phyloP scores from a whole-genome alignment of 2,888 invertebrate genomes.

The Lasioglossum vierecki region DNA sequence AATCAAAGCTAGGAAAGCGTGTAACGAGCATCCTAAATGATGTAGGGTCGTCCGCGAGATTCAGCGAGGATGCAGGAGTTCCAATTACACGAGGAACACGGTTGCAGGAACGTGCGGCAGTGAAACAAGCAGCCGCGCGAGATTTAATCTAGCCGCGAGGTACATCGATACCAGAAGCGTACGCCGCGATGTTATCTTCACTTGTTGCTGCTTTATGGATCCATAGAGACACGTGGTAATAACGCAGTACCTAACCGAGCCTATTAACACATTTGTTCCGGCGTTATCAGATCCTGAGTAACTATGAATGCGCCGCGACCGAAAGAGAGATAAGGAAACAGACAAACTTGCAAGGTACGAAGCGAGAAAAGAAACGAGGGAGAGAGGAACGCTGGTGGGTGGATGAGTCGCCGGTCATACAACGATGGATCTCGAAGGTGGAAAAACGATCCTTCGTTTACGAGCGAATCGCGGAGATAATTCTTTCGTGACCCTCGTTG shows the following conservation, averaged over 20 bases:
- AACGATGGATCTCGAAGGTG: conserved; percentile 50
- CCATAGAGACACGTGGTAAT: conserved; percentile 66
- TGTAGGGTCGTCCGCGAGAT: background rate
- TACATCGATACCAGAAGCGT: conserved; percentile 56
- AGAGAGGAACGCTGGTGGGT: conserved; percentile 55
- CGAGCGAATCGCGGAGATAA: conserved; percentile 41
- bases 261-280: conserved; percentile 76
- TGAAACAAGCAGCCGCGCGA: conserved; percentile 23
- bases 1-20: background rate
- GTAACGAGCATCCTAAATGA: conserved; percentile 1
- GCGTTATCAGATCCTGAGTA: conserved; percentile 67
- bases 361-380: background rate
- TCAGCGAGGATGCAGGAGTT: conserved; percentile 11
- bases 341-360: background rate
- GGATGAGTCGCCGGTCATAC: conserved; percentile 53
- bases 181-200: conserved; percentile 48
- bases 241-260: conserved; percentile 64
- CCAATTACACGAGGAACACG: conserved; percentile 33
- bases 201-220: conserved; percentile 55
- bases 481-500: conserved; percentile 18
- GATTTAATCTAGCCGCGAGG: conserved; percentile 49
- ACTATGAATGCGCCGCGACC: conserved; percentile 40
- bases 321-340: background rate
- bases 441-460: conserved; percentile 54
- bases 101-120: conserved; percentile 17